A percentile compares a stretch with the other conserved stretches of the same genome.
phyloP scores from a whole-genome alignment of 2,113 vertebrate genomes.

The Deroptyus accipitrinus region DNA sequence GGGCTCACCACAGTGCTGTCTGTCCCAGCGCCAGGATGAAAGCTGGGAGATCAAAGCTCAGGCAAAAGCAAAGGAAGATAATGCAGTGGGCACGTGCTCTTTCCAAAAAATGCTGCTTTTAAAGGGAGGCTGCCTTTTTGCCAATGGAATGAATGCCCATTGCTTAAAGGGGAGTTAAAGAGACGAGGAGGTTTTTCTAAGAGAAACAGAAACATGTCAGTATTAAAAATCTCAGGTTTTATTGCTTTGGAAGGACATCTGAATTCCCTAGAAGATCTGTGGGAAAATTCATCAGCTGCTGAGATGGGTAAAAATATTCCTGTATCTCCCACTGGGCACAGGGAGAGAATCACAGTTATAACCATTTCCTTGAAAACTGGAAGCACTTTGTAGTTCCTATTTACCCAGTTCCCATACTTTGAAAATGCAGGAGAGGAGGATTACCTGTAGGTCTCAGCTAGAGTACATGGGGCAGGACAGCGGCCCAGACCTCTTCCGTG shows the following conservation, averaged over 20 bases:
- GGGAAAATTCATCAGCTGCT: not conserved
- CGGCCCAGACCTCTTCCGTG: accelerated
- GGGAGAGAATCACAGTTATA: not conserved
- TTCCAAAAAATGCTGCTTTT: not conserved
- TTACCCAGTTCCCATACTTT: not conserved
- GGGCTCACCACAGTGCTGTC: not conserved
- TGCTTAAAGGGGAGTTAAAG: not conserved
- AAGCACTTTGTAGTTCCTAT: not conserved
- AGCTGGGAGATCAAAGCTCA: conserved; percentile 43
- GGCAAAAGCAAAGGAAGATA: not conserved
- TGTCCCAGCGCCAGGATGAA: not conserved
- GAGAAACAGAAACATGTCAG: not conserved
- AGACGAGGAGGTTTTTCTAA: not conserved
- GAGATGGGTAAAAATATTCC: not conserved
- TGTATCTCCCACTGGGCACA: not conserved
- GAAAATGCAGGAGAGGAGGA: not conserved
- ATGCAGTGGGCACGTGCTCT: not conserved
- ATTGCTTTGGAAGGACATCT: not conserved
- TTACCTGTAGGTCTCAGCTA: not conserved
- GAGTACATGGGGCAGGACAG: accelerated
- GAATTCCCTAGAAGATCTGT: not conserved
- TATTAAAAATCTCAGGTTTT: not conserved
- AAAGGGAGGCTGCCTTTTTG: not conserved
- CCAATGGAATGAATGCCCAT: accelerated
- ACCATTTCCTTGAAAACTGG: not conserved